Conservation (phyloP, 2,113 vertebrate genomes). For the Urocynchramus pylzowi region DNA sequence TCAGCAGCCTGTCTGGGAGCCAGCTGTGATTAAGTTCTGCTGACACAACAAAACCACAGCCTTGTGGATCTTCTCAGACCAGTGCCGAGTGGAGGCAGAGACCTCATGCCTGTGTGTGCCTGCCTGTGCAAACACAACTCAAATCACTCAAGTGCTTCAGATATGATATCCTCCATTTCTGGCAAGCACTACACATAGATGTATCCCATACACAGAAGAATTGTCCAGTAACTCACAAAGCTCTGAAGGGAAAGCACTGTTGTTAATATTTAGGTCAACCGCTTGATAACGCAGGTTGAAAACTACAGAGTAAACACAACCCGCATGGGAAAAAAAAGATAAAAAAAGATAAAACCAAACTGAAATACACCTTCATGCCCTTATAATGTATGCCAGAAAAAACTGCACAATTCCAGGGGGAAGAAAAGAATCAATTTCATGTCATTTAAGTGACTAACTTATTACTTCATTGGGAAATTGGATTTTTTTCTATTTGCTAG, state of each 20-base stretch:
- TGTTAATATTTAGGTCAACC: not conserved
- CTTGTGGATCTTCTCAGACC: not conserved
- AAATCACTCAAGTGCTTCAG: not conserved
- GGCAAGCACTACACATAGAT: not conserved
- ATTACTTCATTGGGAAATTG: not conserved
- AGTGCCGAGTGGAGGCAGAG: not conserved
- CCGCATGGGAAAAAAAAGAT: not conserved
- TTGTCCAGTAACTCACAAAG: not conserved
- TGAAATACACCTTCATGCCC: not conserved
- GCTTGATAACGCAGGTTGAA: not conserved
- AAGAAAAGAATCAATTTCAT: not conserved
- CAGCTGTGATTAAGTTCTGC: not conserved
- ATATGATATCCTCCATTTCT: not conserved
- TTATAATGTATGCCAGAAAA: not conserved
- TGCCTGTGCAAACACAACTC: not conserved
- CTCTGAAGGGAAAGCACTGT: not conserved
- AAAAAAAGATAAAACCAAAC: not conserved
- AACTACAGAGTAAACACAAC: not conserved
- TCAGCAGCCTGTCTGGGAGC: not conserved
- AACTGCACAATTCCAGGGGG: not conserved
- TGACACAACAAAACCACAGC: not conserved
- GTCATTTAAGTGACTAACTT: not conserved
- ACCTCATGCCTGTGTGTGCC: not conserved
- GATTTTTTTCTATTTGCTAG: slow-evolving; percentile 5
- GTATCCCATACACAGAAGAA: not conserved